phyloP scores from a whole-genome alignment of 2,888 invertebrate genomes.

The Parthenolecanium corni region DNA sequence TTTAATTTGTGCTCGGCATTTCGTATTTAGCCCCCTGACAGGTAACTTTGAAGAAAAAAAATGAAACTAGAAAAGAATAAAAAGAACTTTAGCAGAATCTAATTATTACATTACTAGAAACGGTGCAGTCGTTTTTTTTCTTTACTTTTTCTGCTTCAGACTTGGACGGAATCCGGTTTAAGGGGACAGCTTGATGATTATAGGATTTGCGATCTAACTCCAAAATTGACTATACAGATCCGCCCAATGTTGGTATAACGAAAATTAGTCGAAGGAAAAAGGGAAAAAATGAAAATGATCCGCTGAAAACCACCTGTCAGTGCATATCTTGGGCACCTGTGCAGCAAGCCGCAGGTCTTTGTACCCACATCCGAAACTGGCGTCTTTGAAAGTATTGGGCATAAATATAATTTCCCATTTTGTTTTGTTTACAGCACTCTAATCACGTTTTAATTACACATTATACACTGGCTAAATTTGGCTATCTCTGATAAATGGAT shows the following conservation, averaged over 20 bases:
- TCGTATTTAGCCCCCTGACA: no score
- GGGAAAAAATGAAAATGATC: neutral
- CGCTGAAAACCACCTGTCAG: conserved; percentile 28
- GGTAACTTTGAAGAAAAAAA: no score
- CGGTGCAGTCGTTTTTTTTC: neutral
- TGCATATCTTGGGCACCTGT: conserved; percentile 21
- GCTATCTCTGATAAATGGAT: no score
- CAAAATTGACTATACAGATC: conserved; percentile 22
- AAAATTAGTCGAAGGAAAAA: neutral
- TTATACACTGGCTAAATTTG: no score
- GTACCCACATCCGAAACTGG: no score
- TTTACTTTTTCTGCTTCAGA: no score
- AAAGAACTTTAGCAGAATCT: conserved; percentile 18
- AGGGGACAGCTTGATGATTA: conserved; percentile 26
- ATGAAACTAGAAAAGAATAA: no score
- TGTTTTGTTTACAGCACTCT: no score
- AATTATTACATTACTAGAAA: conserved; percentile 24
- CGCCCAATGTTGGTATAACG: conserved; percentile 28
- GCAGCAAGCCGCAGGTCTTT: neutral
- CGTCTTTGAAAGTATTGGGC: no score
- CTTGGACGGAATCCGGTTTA: conserved; percentile 17
- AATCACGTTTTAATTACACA: no score
- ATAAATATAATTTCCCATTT: no score
- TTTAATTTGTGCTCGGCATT: no score
- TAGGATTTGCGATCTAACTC: conserved; percentile 26